Conservation (phyloP, 2,888 invertebrate genomes). For the Mayetiola destructor region DNA sequence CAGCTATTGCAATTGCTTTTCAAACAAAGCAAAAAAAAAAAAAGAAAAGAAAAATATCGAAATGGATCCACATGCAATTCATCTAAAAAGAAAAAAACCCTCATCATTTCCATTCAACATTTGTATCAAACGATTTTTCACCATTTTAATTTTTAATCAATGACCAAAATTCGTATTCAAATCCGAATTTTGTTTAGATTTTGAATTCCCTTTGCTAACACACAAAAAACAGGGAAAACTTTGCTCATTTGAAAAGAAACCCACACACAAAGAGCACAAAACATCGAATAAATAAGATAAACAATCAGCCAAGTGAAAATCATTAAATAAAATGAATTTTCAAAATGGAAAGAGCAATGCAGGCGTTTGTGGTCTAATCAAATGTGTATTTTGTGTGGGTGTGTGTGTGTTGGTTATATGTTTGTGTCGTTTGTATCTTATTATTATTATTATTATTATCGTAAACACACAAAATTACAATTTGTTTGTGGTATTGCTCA, state of each 20-base stretch:
- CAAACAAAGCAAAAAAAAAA: no score
- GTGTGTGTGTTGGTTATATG: no score
- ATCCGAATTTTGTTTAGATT: neutral
- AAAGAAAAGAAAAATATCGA: no score
- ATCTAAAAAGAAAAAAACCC: no score
- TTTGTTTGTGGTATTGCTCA: slow-evolving; percentile 12
- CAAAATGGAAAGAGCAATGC: neutral
- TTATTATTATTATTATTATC: no score
- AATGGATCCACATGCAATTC: no score
- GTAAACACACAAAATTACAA: neutral
- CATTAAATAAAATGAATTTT: neutral
- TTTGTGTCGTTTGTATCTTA: no score
- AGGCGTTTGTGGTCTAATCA: slow-evolving; percentile 4
- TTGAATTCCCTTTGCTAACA: no score
- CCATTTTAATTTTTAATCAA: slow-evolving; percentile 7
- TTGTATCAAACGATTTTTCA: neutral
- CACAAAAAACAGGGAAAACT: no score
- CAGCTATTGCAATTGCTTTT: no score
- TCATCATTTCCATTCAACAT: neutral
- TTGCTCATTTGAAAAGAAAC: no score
- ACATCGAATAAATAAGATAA: neutral
- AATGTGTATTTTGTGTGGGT: neutral
- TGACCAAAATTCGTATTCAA: neutral
- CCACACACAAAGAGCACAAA: no score
- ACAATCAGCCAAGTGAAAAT: neutral